Evolutionary conservation across 1,140 invertebrate species (phyloP).

Genomic region (Phymorhynchus buccinoides): DNA sequence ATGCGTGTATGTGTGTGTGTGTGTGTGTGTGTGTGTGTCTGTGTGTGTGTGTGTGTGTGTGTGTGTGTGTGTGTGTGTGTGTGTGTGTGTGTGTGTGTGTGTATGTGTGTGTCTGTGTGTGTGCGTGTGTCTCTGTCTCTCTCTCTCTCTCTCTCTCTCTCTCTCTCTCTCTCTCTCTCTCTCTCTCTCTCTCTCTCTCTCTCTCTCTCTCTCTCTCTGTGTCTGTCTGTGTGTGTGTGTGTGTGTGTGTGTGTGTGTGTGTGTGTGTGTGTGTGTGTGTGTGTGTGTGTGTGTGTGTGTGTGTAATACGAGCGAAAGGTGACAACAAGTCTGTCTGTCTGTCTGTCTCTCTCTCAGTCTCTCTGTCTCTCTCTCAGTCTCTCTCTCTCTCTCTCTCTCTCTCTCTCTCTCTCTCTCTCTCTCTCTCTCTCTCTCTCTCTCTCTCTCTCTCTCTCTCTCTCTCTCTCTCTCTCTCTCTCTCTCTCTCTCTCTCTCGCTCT

Average conservation of each 20-base stretch:
- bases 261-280: not conserved
- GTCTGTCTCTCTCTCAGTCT: not conserved
- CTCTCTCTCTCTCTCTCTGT: no score
- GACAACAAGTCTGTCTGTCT: not conserved
- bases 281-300: slow-evolving; percentile 10
- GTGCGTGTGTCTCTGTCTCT: not conserved
- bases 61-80: not conserved
- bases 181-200: no score
- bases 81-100: not conserved
- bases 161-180: no score
- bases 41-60: not conserved
- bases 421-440: not conserved
- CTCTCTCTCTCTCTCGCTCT: no score
- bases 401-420: not conserved
- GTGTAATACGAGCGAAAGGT: not conserved
- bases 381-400: not conserved
- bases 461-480: no score
- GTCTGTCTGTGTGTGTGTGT: not conserved
- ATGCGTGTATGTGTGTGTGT: not conserved
- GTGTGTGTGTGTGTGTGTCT: slow-evolving; percentile 2
- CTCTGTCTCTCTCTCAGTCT: not conserved
- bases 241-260: slow-evolving; percentile 14
- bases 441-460: not conserved
- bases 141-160: no score
- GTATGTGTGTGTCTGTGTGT: not conserved